Evolutionary conservation across 2,113 vertebrate species (phyloP), one percentile per base, ranked within the genome.

Genomic region (Sminthopsis crassicaudata): DNA sequence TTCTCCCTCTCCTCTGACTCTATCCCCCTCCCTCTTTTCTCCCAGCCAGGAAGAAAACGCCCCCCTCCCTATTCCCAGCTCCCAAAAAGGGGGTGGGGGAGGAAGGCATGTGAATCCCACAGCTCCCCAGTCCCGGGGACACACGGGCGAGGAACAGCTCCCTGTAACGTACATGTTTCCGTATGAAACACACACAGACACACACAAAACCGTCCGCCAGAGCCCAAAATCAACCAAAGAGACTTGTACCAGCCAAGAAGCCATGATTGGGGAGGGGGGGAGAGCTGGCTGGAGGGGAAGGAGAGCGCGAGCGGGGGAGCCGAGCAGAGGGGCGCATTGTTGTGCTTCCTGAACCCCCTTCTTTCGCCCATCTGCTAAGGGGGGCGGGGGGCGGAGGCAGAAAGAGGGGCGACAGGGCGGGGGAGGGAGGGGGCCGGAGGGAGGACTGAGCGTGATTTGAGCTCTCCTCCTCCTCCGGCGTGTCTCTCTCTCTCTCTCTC

Each of bases 211-310:
- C 94, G 95, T 97, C 96, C 96, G 96, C 97, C 48, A 96, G 94
- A 95, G 96, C 97, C 96, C 97, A 97, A 95, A 98, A 96, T 92
- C 96, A 95, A 95, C 96, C 97, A 91, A 94, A 97, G 92, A 95
- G 95, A 97, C 97, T 97, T 97, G 94, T 96, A 97, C 93, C 97
- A 97, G 97, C 97, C 96, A 96, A 97, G 97, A 96, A 98, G 97
- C 97, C 97, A 97, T 98, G 97, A 97, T 97, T 98, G 96, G 97
- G 97, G 95, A 98, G 97, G 94, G 94, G 96, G 94, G 95, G 95
- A 95, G 95, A 94, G 95, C 97, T 76, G 90, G 89, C 96, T 84
- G 57, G 57, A 30, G 57, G 57, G 57, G 57, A 60, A 60, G 57
- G 57, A 60, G 57, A 60, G 27, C 27, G 26, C 26, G 30, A 16